A percentile compares a stretch with the other conserved stretches of the same genome.
These are phyloP conservation scores for Drosophila kambysellisi DNA, from an alignment of 2,888 invertebrate species.

Conservation along the genomic window DNA sequence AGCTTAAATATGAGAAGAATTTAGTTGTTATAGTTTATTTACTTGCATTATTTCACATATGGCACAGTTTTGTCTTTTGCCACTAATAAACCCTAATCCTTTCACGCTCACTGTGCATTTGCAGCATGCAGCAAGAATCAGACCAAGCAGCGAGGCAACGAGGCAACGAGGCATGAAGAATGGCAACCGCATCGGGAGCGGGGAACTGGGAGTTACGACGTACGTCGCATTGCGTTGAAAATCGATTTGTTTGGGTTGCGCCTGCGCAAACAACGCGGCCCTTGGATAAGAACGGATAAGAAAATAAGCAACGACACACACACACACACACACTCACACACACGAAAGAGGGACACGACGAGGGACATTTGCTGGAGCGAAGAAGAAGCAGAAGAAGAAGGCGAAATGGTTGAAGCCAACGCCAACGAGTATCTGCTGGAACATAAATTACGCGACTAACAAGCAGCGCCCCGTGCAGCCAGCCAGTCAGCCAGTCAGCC, in stretches of 20 bases:
- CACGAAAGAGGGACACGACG: slow-evolving; percentile 39
- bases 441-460: slow-evolving; percentile 84
- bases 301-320: slow-evolving; percentile 77
- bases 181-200: slow-evolving; percentile 16
- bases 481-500: slow-evolving; percentile 16
- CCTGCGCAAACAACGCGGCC: slow-evolving; percentile 83
- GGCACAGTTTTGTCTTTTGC: slow-evolving; percentile 51
- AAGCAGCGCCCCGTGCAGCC: slow-evolving; percentile 79
- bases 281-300: slow-evolving; percentile 81
- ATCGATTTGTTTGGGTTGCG: slow-evolving; percentile 84
- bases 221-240: slow-evolving; percentile 83
- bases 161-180: slow-evolving; percentile 33
- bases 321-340: slow-evolving; percentile 27
- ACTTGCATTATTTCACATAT: slow-evolving; percentile 15
- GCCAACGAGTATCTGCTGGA: slow-evolving; percentile 83
- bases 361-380: slow-evolving; percentile 7
- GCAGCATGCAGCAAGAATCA: slow-evolving; percentile 29
- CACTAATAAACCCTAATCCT: slow-evolving; percentile 82
- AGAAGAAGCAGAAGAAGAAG: slow-evolving; percentile 16
- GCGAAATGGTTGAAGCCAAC: slow-evolving; percentile 62
- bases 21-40: not conserved
- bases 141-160: slow-evolving; percentile 10
- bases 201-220: slow-evolving; percentile 38
- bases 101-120: slow-evolving; percentile 83
- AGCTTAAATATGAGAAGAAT: not conserved